These are phyloP conservation scores for Oxystoma pomonae DNA, from an alignment of 2,888 invertebrate genomes.

Conservation along the genomic window DNA sequence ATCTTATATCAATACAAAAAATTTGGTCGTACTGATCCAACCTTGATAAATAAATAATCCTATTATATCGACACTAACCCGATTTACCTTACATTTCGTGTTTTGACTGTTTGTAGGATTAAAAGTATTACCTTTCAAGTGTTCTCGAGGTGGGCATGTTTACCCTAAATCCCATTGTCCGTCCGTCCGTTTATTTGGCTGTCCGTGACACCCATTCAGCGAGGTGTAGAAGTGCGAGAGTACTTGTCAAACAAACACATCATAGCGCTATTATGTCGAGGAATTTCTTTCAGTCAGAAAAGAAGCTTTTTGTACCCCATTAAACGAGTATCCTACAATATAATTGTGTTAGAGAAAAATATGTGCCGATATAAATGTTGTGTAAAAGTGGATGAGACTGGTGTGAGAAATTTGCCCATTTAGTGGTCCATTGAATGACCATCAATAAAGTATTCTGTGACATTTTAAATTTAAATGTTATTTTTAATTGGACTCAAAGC, in stretches of 20 bases:
- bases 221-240: constrained; percentile 45
- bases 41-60: no score
- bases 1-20: no score
- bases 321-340: no score
- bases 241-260: constrained; percentile 43
- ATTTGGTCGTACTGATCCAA: no score
- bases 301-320: background rate
- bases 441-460: no score
- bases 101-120: background rate
- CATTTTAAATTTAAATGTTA: no score
- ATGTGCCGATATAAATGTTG: no score
- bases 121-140: background rate
- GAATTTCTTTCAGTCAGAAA: background rate
- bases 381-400: no score
- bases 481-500: no score
- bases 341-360: no score
- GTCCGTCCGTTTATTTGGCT: constrained; percentile 5
- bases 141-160: background rate
- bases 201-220: constrained; percentile 44
- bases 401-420: no score
- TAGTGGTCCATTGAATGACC: no score
- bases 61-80: background rate
- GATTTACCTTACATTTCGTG: background rate
- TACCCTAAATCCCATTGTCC: background rate
- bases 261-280: background rate